Conservation (phyloP, 2,888 invertebrate species). For the Lithodes maja region DNA sequence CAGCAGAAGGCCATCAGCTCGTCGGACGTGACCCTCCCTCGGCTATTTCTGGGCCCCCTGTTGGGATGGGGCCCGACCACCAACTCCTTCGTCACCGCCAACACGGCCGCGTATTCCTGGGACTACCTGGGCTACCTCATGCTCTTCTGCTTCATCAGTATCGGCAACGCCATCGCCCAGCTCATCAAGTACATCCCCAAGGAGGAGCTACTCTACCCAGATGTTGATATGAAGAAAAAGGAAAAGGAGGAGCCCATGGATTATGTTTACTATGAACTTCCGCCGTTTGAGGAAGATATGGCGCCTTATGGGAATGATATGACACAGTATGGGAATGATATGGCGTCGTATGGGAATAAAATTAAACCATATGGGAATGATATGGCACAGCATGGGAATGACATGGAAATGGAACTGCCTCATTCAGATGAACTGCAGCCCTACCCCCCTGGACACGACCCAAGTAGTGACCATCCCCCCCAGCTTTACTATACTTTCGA, state of each 20-base stretch:
- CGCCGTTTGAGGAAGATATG: too few relatives aligned
- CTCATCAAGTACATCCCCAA: conserved; percentile 32
- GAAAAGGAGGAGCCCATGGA: neutral
- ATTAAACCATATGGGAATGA: neutral
- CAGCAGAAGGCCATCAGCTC: neutral
- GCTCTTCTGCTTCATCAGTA: conserved; percentile 25
- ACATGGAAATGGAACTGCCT: neutral
- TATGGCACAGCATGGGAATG: neutral
- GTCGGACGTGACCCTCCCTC: neutral
- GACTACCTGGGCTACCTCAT: conserved; percentile 24
- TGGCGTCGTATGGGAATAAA: too few relatives aligned
- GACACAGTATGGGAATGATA: too few relatives aligned
- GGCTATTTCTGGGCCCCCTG: neutral
- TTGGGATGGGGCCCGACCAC: neutral
- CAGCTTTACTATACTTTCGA: neutral
- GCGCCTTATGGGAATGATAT: too few relatives aligned
- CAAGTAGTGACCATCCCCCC: neutral
- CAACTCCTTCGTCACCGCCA: conserved; percentile 7
- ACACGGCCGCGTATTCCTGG: conserved; percentile 31
- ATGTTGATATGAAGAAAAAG: neutral
- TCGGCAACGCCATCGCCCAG: conserved; percentile 14
- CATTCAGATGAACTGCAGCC: neutral
- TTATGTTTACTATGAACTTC: too few relatives aligned
- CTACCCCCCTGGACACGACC: neutral
- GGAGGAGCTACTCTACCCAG: conserved; percentile 25